Evolutionary conservation across 2,113 vertebrate species (phyloP), one percentile per base, ranked within the genome.

Genomic region (Lasiurus cinereus): DNA sequence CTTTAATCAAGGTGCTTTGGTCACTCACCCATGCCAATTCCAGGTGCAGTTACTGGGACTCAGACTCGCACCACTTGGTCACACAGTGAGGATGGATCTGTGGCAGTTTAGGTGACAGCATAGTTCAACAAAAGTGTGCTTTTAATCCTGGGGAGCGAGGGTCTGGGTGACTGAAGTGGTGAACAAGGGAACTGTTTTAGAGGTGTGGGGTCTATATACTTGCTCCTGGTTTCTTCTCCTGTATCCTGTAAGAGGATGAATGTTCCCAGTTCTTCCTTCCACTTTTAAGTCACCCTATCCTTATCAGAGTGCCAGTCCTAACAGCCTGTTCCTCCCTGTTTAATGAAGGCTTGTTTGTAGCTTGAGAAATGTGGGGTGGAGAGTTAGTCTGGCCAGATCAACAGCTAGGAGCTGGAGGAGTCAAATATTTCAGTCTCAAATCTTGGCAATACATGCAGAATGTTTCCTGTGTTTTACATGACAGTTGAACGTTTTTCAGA

Each of bases 391-490:
- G 85, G 80, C 62, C 73, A 83, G 31, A 39, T 73, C 50, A 70
- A 22, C 16, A 66, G 43, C 52, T 33, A n/a, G 50, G 48, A 90
- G 79, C 33, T 78, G 74, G 73, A 91, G 69, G 62, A 48, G 16
- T 70, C 80, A 10, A 24, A 10, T 59, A 88, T 74, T 97, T 94
- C 66, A 33, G 16, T 94, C 73, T 76, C 24, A 66, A 22, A 70
- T 90, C 76, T 86, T 83, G 76, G 95, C 64, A 90, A 1, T 36
- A 7, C 74, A 39, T 95, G 67, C 18, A 36, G 76, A 72, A 59
- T 70, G 92, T 85, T 96, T 96, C 67, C 77, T 88, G 27, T 88
- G 91, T 96, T 90, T 80, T 88, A 54, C 88, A 82, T 94, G 93
- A 82, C 82, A 85, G 64, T 70, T 39, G 70, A 82, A 77, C 80